Evolutionary conservation across 2,888 invertebrate genomes (phyloP).

Genomic region (Epinotia demarniana): DNA sequence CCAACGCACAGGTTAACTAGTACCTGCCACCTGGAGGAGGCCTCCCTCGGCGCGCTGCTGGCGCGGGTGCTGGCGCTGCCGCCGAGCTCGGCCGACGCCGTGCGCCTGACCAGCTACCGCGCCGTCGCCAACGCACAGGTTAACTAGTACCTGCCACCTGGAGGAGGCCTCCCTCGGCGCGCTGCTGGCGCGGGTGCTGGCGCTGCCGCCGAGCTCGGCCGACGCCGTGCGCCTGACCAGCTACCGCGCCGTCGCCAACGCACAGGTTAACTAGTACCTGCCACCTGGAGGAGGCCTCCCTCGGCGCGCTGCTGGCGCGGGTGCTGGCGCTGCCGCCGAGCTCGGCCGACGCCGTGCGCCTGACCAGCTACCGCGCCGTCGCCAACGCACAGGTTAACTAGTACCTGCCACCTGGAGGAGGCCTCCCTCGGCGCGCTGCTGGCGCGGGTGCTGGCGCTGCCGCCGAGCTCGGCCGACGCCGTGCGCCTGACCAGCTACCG

Average conservation of each 20-base stretch:
- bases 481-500: conserved; percentile 74
- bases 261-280: neutral
- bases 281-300: no score
- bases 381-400: conserved; percentile 55
- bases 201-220: conserved; percentile 86
- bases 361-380: conserved; percentile 77
- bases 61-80: conserved; percentile 90
- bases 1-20: conserved; percentile 52
- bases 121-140: conserved; percentile 64
- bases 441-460: conserved; percentile 89
- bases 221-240: conserved; percentile 74
- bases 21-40: no score
- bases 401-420: no score
- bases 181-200: conserved; percentile 89
- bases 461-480: conserved; percentile 84
- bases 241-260: conserved; percentile 75
- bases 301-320: conserved; percentile 84
- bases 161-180: no score
- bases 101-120: conserved; percentile 74
- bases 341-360: conserved; percentile 74
- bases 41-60: conserved; percentile 71
- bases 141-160: no score
- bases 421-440: no score
- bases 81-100: conserved; percentile 82
- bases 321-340: conserved; percentile 90